Base-by-base conservation (phyloP, 1,140 invertebrate genomes). In the Rhynchophorus ferrugineus region DNA sequence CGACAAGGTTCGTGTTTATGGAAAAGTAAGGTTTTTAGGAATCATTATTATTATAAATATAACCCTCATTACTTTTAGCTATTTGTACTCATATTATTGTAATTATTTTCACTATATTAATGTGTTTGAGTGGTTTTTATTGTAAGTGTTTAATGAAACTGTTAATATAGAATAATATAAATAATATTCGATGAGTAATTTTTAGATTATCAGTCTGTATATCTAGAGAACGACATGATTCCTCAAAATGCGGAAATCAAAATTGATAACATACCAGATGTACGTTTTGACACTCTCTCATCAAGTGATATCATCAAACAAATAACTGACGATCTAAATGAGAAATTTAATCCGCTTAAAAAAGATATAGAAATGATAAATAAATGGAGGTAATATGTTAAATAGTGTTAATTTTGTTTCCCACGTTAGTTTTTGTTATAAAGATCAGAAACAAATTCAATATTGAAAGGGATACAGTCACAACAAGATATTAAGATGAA, bases 401-500 rank as follows among this genome's bases (percentile, higher is more conserved):
- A 34, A 34, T 34, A n/a, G n/a, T n/a, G n/a, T n/a, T n/a, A n/a
- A n/a, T n/a, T n/a, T n/a, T n/a, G n/a, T n/a, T n/a, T n/a, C n/a
- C n/a, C n/a, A n/a, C n/a, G n/a, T n/a, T n/a, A n/a, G n/a, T n/a
- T n/a, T n/a, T n/a, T n/a, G n/a, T n/a, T n/a, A n/a, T n/a, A n/a
- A n/a, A 50, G 39, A 11, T 5, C 49, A 18, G 17, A 19, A 6
- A 16, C 44, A 7, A 50, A 43, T 22, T 17, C 39, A 6, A 5
- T 18, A 3, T n/a, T 50, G 16, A 50, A 38, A 2, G 44, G 44
- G 35, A 22, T 50, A 6, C 14, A 42, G 20, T 44, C 22, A 24
- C 39, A 50, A 44, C 39, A 50, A 24, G 49, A 43, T 16, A 36
- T 44, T 17, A 50, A 43, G 14, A 50, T 50, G n/a, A 50, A 22